phyloP scores from a whole-genome alignment of 92 coral and sea anemone genomes.

The Heteractis magnifica region DNA sequence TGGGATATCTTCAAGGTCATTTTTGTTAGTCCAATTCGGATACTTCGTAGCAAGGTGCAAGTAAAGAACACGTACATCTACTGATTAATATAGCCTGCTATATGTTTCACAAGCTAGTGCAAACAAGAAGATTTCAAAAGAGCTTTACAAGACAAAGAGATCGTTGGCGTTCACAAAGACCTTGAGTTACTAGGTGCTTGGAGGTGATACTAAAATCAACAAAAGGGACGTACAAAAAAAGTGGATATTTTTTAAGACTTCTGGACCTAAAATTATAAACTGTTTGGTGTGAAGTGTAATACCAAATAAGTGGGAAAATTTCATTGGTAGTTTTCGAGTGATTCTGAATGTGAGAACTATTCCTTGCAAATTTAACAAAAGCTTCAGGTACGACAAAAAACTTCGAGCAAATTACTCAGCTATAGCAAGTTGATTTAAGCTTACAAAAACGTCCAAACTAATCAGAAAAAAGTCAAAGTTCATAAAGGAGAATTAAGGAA shows the following conservation, averaged over 20 bases:
- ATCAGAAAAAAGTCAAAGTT: conserved; percentile 4
- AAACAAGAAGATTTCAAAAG: neutral
- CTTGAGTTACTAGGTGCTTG: conserved; percentile 4
- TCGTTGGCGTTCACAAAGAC: conserved; percentile 7
- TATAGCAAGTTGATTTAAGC: neutral
- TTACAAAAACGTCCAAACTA: neutral
- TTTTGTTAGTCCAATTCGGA: too few species aligned
- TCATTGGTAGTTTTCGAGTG: too few species aligned
- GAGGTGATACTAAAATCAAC: neutral
- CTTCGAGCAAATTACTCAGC: neutral
- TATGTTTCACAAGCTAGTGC: neutral
- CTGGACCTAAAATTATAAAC: too few species aligned
- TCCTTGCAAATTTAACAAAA: too few species aligned
- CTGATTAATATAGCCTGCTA: neutral
- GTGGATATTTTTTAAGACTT: neutral
- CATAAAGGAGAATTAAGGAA: neutral
- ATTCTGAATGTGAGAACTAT: too few species aligned
- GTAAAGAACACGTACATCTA: neutral
- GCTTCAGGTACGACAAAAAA: neutral
- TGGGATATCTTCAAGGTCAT: too few species aligned
- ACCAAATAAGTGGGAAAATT: too few species aligned
- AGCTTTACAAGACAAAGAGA: conserved; percentile 9
- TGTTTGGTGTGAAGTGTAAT: too few species aligned
- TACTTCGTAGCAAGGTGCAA: neutral
- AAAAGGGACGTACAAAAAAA: neutral